Percentiles rank a stretch among this genome's conserved stretches.
Conservation (phyloP, 2,888 invertebrate genomes). For the Cheilosia urbana region DNA sequence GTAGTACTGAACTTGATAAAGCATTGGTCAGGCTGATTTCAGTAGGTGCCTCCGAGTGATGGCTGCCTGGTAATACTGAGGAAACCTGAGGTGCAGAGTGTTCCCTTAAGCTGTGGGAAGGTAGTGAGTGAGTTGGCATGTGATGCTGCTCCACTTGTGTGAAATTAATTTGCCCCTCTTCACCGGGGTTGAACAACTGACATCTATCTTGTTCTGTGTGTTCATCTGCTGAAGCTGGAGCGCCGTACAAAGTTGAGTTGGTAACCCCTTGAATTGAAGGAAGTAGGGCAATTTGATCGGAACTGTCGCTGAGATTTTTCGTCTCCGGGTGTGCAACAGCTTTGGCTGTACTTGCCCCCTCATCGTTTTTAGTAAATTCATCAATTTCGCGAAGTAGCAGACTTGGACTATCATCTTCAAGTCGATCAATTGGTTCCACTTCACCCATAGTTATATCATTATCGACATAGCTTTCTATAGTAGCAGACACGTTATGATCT, state of each 20-base stretch:
- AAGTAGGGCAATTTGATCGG: too few species aligned
- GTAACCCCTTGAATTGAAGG: too few species aligned
- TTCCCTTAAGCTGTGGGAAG: neutral
- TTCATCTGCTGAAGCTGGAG: too few species aligned
- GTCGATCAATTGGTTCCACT: neutral
- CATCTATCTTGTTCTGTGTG: too few species aligned
- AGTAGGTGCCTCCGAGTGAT: neutral
- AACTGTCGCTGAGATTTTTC: too few species aligned
- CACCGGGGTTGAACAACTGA: too few species aligned
- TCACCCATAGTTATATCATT: constrained; percentile 1
- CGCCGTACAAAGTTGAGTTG: too few species aligned
- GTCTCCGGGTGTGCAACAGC: neutral
- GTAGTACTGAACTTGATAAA: neutral
- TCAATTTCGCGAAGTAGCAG: neutral
- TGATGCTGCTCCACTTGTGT: too few species aligned
- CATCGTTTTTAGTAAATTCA: neutral
- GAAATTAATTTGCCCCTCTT: too few species aligned
- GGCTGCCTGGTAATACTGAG: neutral
- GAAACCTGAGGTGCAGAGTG: neutral
- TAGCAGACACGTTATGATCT: neutral
- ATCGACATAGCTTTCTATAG: neutral
- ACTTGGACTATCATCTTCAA: neutral
- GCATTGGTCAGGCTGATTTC: constrained; percentile 3
- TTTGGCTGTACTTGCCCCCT: neutral
- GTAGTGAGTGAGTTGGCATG: neutral